Base-by-base conservation (phyloP, 2,888 invertebrate species). In the Drosophila diplacantha region DNA sequence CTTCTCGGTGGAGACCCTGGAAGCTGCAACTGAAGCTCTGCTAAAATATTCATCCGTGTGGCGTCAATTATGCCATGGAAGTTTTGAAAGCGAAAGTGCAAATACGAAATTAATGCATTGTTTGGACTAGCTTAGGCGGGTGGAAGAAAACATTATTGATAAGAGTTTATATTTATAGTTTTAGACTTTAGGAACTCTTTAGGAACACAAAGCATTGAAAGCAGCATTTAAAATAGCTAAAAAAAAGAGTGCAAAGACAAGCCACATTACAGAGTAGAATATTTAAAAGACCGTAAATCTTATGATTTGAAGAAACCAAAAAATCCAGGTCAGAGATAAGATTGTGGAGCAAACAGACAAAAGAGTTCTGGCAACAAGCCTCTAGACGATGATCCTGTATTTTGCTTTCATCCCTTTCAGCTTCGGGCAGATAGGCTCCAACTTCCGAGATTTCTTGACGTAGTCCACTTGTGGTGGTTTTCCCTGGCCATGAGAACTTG, bases 31-130 rank as follows among this genome's bases (percentile, higher is more conserved):
- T 8, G 8, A 22, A 14, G 8, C 18, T 29, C 68, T 64, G 11
- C 58, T 75, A 56, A 75, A 73, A 78, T 81, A 81, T 78, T 81
- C 81, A 78, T 81, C 62, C 73, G 72, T 70, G 62, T 38, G 38
- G 44, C 59, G 37, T 53, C 70, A 72, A 77, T 73, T 73, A 75
- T 70, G 73, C 64, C 54, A 39, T 58, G 54, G 43, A 60, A 61
- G 44, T 41, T 35, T 11, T 4, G 8, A 32, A 12, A 41, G 9
- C 22, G 26, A 22, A 46, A 22, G n/a, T 24, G 41, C 29, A 54
- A 47, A 52, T 29, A 43, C 6, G 26, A 29, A 46, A 52, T 39
- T 44, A 66, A 69, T 18, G 29, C 59, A 65, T 67, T 65, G 59
- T 55, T 59, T 51, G 31, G 31, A 24, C 24, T 24, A 7, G 24